These are phyloP conservation scores for Lepus timidus DNA, from an alignment of 2,113 vertebrate genomes.

Conservation along the genomic window DNA sequence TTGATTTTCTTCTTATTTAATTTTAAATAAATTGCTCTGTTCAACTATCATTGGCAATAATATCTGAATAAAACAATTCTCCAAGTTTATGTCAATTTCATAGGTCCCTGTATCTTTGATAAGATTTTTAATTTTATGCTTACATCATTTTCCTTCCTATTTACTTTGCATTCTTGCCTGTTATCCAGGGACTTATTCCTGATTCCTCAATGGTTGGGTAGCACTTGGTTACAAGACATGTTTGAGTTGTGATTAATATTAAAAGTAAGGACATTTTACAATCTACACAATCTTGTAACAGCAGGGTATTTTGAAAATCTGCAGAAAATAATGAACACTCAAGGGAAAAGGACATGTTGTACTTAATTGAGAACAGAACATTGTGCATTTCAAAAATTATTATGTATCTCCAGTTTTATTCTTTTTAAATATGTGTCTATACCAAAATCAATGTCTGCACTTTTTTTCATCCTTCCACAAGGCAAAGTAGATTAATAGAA, in stretches of 20 bases:
- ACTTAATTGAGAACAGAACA: background rate
- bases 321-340: background rate
- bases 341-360: background rate
- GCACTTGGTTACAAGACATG: background rate
- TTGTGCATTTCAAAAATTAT: background rate
- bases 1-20: background rate
- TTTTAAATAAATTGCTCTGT: background rate
- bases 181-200: background rate
- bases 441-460: background rate
- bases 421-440: background rate
- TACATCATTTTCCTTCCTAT: background rate
- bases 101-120: background rate
- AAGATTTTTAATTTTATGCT: background rate
- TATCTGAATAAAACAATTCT: background rate
- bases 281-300: background rate
- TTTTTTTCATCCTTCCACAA: background rate
- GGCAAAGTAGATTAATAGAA: background rate
- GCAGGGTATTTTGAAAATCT: background rate
- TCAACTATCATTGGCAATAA: background rate
- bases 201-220: background rate
- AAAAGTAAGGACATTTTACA: background rate
- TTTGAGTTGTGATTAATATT: background rate
- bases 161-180: background rate
- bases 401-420: background rate
- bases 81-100: background rate